Evolutionary conservation across 2,888 invertebrate species (phyloP).

Genomic region (Rutpela maculata): DNA sequence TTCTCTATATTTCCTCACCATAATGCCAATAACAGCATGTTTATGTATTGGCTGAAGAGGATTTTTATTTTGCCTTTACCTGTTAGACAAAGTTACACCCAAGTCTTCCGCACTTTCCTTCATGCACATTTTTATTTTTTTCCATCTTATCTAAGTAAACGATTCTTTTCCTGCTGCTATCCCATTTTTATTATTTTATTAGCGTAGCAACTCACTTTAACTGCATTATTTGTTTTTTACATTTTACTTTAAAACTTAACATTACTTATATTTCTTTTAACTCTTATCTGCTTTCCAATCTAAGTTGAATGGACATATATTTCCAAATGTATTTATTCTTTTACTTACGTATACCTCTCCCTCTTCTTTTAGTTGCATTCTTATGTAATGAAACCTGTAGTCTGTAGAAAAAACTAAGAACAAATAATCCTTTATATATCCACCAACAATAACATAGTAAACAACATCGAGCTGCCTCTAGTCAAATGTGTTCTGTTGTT

Average conservation of each 20-base stretch:
- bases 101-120: not conserved
- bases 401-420: conserved; percentile 9
- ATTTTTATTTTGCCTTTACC: conserved; percentile 7
- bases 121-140: conserved; percentile 3
- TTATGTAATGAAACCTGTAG: not conserved
- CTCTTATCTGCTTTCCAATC: not conserved
- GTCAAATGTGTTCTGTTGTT: conserved; percentile 12
- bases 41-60: conserved; percentile 36
- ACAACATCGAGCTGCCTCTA: conserved; percentile 45
- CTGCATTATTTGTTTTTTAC: not conserved
- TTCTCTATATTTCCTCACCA: conserved; percentile 35
- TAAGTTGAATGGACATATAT: not conserved
- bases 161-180: not conserved
- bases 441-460: conserved; percentile 46
- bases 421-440: conserved; percentile 42
- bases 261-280: no score
- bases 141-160: not conserved
- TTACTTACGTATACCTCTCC: not conserved
- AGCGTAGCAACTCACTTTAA: not conserved
- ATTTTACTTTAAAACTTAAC: not conserved
- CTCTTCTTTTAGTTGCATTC: not conserved
- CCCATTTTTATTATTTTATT: conserved; percentile 22
- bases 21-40: conserved; percentile 43
- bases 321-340: conserved; percentile 10
- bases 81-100: not conserved